Evolutionary conservation across 1,140 invertebrate species (phyloP).

Genomic region (Macrobrachium rosenbergii): DNA sequence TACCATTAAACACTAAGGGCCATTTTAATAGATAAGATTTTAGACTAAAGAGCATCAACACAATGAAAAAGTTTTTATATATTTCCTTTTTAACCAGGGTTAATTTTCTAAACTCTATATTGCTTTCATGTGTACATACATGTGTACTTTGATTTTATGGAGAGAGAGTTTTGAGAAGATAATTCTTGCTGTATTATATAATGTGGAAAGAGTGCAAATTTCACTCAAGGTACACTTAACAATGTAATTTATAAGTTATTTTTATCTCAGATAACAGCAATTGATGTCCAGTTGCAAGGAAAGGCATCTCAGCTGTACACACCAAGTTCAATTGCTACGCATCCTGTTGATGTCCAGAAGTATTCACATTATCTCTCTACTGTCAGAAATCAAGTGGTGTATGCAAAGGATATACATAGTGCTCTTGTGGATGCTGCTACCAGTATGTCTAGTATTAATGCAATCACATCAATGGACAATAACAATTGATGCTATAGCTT

Average conservation of each 20-base stretch:
- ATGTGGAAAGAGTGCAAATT: no score
- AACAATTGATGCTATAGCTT: constrained; percentile 26
- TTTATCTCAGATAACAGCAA: constrained; percentile 30
- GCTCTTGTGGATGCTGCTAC: constrained; percentile 56
- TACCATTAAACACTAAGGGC: no score
- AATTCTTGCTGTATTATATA: no score
- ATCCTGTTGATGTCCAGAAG: constrained; percentile 49
- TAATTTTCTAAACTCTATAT: no score
- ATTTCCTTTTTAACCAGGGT: no score
- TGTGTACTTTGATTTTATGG: no score
- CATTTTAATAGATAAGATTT: no score
- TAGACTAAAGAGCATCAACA: no score
- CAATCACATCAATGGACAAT: constrained; percentile 39
- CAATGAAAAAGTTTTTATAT: no score
- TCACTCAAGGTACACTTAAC: no score
- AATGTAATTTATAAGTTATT: neutral
- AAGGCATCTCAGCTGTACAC: constrained; percentile 39
- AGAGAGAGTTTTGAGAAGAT: no score
- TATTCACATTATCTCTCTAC: constrained; percentile 48
- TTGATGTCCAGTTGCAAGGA: constrained; percentile 40
- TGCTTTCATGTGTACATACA: no score
- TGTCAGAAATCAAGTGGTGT: constrained; percentile 54
- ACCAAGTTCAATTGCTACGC: constrained; percentile 30
- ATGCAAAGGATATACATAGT: constrained; percentile 53
- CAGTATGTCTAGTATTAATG: constrained; percentile 22